phyloP scores from a whole-genome alignment of 1,140 invertebrate species.

The Hyles vespertilio region DNA sequence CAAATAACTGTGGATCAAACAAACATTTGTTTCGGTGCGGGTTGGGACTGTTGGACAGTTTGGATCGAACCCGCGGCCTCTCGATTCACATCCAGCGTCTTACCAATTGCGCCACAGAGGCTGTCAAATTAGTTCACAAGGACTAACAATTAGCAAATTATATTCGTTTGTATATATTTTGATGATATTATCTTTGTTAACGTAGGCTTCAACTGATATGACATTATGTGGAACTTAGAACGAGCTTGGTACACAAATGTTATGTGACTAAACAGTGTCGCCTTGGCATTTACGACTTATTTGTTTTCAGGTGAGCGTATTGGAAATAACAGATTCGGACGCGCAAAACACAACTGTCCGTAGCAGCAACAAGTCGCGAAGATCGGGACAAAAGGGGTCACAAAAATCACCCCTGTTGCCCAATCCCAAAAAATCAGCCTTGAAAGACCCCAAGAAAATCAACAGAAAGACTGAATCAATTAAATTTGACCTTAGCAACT shows the following conservation, averaged over 20 bases:
- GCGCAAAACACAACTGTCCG: slow-evolving; percentile 9
- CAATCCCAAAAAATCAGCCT: slow-evolving; percentile 50
- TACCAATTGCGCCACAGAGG: too few species aligned
- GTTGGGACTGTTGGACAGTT: too few species aligned
- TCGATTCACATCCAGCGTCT: too few species aligned
- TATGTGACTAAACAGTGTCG: background rate
- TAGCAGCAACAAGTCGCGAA: slow-evolving; percentile 7
- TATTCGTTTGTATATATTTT: too few species aligned
- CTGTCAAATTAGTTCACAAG: too few species aligned
- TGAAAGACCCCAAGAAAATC: slow-evolving; percentile 43
- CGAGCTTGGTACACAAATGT: background rate
- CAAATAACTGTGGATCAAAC: too few species aligned
- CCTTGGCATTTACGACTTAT: background rate
- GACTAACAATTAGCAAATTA: too few species aligned
- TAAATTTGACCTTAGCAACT: slow-evolving; percentile 59
- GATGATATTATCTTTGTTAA: too few species aligned
- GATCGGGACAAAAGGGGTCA: slow-evolving; percentile 16
- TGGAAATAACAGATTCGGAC: slow-evolving; percentile 34
- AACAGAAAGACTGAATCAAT: slow-evolving; percentile 54
- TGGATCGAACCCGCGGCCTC: too few species aligned
- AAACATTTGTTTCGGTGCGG: too few species aligned
- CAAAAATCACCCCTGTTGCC: slow-evolving; percentile 22
- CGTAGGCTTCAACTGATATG: too few species aligned
- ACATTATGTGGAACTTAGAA: too few species aligned
- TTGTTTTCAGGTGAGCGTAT: slow-evolving; percentile 28